These are phyloP conservation scores for Erebia epiphron DNA, from an alignment of 2,888 invertebrate genomes.

Conservation along the genomic window DNA sequence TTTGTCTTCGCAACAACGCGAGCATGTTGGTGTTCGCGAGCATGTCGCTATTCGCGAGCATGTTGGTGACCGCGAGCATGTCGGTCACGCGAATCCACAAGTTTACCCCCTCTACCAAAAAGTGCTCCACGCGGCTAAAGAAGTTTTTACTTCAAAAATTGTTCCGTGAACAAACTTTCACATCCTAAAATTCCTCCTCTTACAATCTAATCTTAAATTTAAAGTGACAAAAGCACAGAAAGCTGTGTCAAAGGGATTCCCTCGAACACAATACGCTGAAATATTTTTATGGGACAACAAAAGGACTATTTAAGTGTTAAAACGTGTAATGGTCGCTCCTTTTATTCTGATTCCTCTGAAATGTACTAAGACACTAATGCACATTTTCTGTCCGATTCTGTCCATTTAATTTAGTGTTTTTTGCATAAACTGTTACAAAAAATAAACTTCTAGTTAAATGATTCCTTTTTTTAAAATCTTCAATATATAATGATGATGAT, in stretches of 20 bases:
- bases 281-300: constrained; percentile 19
- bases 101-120: no score
- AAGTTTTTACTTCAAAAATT: no score
- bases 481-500: no score
- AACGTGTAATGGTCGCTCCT: constrained; percentile 14
- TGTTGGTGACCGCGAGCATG: no score
- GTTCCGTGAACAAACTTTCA: no score
- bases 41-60: no score
- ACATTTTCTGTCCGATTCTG: neutral
- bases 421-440: neutral
- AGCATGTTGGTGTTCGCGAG: no score
- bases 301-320: constrained; percentile 17
- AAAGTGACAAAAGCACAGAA: constrained; percentile 8
- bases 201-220: constrained; percentile 10
- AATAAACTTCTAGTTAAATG: no score
- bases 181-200: neutral
- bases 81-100: no score
- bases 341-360: neutral
- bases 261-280: constrained; percentile 14
- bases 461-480: no score
- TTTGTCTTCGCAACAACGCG: no score
- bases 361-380: constrained; percentile 3
- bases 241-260: constrained; percentile 6
- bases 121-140: no score
- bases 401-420: neutral